phyloP scores from a whole-genome alignment of 2,797 vertebrate species.

The Pteronotus mesoamericanus region DNA sequence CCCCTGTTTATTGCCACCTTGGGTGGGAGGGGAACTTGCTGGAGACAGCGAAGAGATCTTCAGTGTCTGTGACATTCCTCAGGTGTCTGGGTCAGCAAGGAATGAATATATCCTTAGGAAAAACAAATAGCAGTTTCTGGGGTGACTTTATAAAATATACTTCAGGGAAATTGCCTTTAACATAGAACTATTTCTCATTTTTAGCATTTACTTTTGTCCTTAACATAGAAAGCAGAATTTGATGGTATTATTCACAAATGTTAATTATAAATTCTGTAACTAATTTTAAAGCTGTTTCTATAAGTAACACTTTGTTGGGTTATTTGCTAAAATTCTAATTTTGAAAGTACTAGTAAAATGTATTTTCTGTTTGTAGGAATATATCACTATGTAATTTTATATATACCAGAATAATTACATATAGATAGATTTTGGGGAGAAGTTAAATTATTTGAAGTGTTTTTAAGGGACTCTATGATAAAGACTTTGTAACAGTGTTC shows the following conservation, averaged over 20 bases:
- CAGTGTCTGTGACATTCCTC: background rate
- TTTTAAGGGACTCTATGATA: constrained; percentile 8
- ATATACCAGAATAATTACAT: background rate
- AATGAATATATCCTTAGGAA: background rate
- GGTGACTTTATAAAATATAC: background rate
- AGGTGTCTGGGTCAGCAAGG: background rate
- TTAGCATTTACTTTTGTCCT: background rate
- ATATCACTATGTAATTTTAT: background rate
- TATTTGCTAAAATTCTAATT: background rate
- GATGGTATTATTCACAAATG: background rate
- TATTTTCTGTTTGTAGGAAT: constrained; percentile 21
- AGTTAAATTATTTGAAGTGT: constrained; percentile 28
- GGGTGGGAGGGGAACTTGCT: background rate
- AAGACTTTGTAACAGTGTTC: background rate
- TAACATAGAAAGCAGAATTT: constrained; percentile 7
- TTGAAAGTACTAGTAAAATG: background rate
- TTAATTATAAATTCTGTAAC: background rate
- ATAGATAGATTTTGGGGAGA: background rate
- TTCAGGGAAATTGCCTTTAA: constrained; percentile 16
- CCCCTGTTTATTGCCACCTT: background rate
- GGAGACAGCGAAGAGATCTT: background rate
- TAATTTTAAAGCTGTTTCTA: background rate
- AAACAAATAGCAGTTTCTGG: background rate
- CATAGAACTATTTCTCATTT: background rate
- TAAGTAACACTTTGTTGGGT: background rate